A percentile compares a stretch with the other conserved stretches of the same genome.
phyloP scores from a whole-genome alignment of 2,113 vertebrate genomes.

The Numenius arquata region DNA sequence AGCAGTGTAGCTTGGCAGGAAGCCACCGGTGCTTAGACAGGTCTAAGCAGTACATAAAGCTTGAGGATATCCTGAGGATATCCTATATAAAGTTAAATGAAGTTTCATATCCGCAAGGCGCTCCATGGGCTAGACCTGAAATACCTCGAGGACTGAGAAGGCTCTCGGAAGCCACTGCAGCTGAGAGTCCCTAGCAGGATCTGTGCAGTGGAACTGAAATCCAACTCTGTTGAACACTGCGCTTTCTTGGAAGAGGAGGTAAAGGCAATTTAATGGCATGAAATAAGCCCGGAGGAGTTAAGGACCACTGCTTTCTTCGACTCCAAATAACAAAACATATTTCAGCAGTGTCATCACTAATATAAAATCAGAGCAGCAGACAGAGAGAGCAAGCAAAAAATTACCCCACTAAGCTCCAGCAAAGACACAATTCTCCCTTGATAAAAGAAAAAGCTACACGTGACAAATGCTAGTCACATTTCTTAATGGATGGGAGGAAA shows the following conservation, averaged over 20 bases:
- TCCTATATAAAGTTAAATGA: background rate
- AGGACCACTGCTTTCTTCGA: background rate
- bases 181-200: background rate
- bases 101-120: background rate
- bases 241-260: background rate
- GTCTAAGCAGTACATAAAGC: background rate
- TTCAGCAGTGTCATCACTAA: background rate
- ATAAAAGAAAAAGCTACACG: background rate
- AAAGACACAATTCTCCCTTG: background rate
- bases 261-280: background rate
- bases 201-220: background rate
- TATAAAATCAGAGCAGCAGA: background rate
- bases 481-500: background rate
- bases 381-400: background rate
- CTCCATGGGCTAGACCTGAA: background rate
- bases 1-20: background rate
- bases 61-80: background rate
- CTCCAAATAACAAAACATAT: background rate
- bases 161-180: background rate
- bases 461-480: background rate
- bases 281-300: background rate
- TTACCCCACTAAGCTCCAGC: background rate
- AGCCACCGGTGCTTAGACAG: background rate
- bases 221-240: background rate
- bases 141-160: background rate